Base-by-base conservation (phyloP, 2,113 vertebrate genomes). In the Drymodes brunneopygia region DNA sequence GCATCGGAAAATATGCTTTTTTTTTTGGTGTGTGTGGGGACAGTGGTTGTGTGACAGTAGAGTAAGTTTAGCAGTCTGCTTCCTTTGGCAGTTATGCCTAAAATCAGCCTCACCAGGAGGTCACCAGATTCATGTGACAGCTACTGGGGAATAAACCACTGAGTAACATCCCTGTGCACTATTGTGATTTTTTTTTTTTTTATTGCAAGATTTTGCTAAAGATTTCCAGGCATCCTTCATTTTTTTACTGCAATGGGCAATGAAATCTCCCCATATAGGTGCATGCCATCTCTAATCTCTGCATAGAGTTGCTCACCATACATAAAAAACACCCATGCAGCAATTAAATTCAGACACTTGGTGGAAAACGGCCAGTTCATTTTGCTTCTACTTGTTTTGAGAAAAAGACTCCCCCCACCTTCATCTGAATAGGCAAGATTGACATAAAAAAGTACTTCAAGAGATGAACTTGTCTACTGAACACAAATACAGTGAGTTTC, bases 391-490 rank as follows among this genome's bases (percentile, higher is more conserved):
- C 87, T 94, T 81, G 67, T 89, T 95, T 95, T 81, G 64, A 61
- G 57, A 74, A 82, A 87, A 78, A 83, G 42, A 24, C 19, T 70
- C 17, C n/a, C 53, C n/a, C 28, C 24, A 51, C 77, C 85, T 96
- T 96, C 95, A 93, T 94, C 91, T 91, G 95, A 97, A 97, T 95
- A 96, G 93, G 67, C 61, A 94, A 95, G 94, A 94, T 65, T 97
- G 97, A 97, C 97, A 98, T 97, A 95, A 97, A 97, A 97, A 97
- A 95, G 86, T 95, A 96, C 95, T 97, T 97, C 91, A 96, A 97
- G 97, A 94, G 96, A 94, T 91, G 94, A 97, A 97, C 95, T 97
- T 81, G 29, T 96, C 96, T 92, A 89, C 93, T 77, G 97, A 98
- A 97, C 97, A 98, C 96, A 97, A 97, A 97, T 93, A 97, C 80